phyloP scores from a whole-genome alignment of 2,888 invertebrate species.

The Eilema depressum region DNA sequence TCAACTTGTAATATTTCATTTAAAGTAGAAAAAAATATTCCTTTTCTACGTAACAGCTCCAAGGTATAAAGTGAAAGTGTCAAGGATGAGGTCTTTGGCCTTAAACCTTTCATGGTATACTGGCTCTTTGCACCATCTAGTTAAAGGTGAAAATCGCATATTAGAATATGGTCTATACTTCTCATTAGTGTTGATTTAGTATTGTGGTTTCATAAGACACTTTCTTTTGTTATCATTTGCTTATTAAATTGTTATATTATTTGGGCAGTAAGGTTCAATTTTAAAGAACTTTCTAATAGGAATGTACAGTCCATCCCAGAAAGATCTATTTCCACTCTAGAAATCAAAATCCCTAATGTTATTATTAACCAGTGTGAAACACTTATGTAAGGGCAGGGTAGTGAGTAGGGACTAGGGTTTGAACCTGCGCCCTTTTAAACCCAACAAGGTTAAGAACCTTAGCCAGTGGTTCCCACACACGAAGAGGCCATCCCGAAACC shows the following conservation, averaged over 20 bases:
- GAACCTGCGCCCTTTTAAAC: too few species aligned
- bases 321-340: too few species aligned
- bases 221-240: constrained; percentile 49
- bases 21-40: too few species aligned
- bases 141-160: constrained; percentile 45
- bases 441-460: too few species aligned
- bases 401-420: too few species aligned
- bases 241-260: constrained; percentile 16
- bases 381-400: too few species aligned
- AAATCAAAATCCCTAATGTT: too few species aligned
- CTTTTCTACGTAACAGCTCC: constrained; percentile 45
- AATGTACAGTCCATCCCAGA: background rate
- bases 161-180: constrained; percentile 31
- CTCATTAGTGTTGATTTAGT: constrained; percentile 58
- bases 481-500: too few species aligned
- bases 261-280: constrained; percentile 6
- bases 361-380: too few species aligned
- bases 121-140: constrained; percentile 39
- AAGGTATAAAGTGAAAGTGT: constrained; percentile 56
- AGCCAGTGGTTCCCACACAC: too few species aligned
- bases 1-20: too few species aligned
- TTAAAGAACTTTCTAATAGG: background rate
- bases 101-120: constrained; percentile 41
- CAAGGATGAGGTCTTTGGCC: constrained; percentile 64
- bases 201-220: constrained; percentile 45